phyloP scores from a whole-genome alignment of 2,797 vertebrate species.

The Molossus molossus region DNA sequence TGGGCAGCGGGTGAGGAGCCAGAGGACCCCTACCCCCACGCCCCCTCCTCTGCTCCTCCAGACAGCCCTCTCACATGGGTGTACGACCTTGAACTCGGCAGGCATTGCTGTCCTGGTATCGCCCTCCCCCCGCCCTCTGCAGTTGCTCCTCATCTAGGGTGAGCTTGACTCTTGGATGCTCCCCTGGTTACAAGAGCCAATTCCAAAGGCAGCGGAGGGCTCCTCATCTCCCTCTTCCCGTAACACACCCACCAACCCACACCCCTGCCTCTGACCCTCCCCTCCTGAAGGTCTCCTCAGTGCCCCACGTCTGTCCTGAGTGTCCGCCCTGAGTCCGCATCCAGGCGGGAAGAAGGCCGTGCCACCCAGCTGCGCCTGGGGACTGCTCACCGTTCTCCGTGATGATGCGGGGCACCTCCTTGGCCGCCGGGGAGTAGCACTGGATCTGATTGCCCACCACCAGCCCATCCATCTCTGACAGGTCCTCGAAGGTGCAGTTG shows the following conservation, averaged over 20 bases:
- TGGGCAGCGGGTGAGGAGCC: background rate
- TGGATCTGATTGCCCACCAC: constrained; percentile 97
- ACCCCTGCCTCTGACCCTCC: background rate
- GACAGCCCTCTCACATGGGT: background rate
- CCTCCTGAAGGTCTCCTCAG: background rate
- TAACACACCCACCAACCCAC: background rate
- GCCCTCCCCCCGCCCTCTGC: background rate
- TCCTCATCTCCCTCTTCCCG: background rate
- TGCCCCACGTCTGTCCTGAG: background rate
- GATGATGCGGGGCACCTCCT: constrained; percentile 96
- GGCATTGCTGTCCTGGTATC: background rate
- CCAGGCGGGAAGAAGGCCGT: background rate
- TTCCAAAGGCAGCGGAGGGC: background rate
- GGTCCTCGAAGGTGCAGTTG: constrained; percentile 97
- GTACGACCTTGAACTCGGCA: background rate
- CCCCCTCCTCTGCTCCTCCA: background rate
- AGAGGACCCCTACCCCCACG: fast-evolving
- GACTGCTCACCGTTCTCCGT: constrained; percentile 94
- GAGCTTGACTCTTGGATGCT: background rate
- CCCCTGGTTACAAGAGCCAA: background rate
- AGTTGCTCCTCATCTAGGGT: background rate
- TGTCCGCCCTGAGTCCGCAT: background rate
- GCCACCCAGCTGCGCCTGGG: background rate
- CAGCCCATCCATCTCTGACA: constrained; percentile 97
- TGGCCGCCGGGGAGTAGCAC: constrained; percentile 96